Percentiles rank a stretch among this genome's conserved stretches.
These are phyloP conservation scores for Drosophila dunni DNA, from an alignment of 1,140 invertebrate genomes.

Conservation along the genomic window DNA sequence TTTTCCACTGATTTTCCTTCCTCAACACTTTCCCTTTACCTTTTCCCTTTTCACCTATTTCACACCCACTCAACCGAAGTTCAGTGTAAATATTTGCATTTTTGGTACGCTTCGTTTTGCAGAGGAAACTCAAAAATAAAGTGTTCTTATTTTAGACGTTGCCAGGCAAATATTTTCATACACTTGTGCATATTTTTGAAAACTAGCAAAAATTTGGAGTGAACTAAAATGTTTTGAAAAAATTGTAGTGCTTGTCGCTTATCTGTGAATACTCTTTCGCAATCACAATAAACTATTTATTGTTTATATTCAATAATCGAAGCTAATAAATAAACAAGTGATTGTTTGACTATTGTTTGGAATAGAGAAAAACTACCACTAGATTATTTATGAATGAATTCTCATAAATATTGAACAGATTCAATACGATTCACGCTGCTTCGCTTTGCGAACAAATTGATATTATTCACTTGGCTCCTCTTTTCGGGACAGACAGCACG, in stretches of 20 bases:
- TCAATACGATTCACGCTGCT: constrained; percentile 35
- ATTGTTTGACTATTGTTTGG: constrained; percentile 52
- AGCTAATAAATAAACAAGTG: constrained; percentile 54
- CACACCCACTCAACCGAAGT: constrained; percentile 43
- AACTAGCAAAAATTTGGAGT: neutral
- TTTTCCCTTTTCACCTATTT: constrained; percentile 18
- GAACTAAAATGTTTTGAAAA: neutral
- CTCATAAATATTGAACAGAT: constrained; percentile 59
- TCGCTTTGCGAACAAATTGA: constrained; percentile 20
- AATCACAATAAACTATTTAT: constrained; percentile 48
- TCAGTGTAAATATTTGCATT: constrained; percentile 68
- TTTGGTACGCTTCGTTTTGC: constrained; percentile 21
- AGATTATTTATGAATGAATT: constrained; percentile 67
- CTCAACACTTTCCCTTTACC: neutral
- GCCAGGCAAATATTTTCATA: constrained; percentile 4
- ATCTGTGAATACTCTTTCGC: constrained; percentile 62
- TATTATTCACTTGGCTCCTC: constrained; percentile 20
- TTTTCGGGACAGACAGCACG: neutral
- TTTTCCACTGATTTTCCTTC: constrained; percentile 13
- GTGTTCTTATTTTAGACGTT: constrained; percentile 9
- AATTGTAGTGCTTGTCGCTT: constrained; percentile 45
- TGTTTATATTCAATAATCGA: constrained; percentile 60
- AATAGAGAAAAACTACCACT: constrained; percentile 38
- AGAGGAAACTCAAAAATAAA: constrained; percentile 2
- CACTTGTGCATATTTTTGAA: neutral